Base-by-base conservation (phyloP, 1,140 invertebrate genomes). In the Drosophila paulistorum region DNA sequence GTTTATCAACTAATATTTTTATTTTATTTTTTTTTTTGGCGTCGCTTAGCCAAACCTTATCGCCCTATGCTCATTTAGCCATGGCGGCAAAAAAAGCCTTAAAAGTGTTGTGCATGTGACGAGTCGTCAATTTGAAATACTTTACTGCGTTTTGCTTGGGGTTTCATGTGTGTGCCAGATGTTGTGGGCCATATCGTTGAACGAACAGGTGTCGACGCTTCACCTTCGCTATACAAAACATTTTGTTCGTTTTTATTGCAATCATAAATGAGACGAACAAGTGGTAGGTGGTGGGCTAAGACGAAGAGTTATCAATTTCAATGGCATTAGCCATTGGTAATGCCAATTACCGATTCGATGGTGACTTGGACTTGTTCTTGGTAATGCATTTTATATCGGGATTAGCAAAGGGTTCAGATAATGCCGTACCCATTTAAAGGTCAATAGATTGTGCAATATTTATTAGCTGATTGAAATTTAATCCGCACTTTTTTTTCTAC, bases 361-460 rank as follows among this genome's bases (percentile, higher is more conserved):
- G 45, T 14, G 10, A 33, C 4, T 66, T 79, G 71, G 68, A 68
- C 71, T 64, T 79, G 75, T 63, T 67, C 67, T 69, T 82, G 80
- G 72, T 37, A 68, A 26, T 82, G 79, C 67, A 79, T 65, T 72
- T 65, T 58, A 4, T 20, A 51, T 51, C 45, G 45, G 45, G 45
- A 51, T 51, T 51, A 51, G 23, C 17, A 23, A 48, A 48, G 14
- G 20, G 45, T 51, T 51, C 20, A 5, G 45, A 23, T 51, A 23
- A 51, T 51, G 58, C 10, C 10, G 7, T 2, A 11, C 30, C 30
- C 17, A 14, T 20, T 7, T 30, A 30, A 35, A 14, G 26, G 7
- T 17, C 5, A 45, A 45, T 2, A 2, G 1, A 45, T 45, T 45
- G 42, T 45, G 42, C n/a, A 17, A 39, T 0, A 39, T 39, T 39